Evolutionary conservation across 2,888 invertebrate genomes (phyloP).

Genomic region (Prenolepis imparis): DNA sequence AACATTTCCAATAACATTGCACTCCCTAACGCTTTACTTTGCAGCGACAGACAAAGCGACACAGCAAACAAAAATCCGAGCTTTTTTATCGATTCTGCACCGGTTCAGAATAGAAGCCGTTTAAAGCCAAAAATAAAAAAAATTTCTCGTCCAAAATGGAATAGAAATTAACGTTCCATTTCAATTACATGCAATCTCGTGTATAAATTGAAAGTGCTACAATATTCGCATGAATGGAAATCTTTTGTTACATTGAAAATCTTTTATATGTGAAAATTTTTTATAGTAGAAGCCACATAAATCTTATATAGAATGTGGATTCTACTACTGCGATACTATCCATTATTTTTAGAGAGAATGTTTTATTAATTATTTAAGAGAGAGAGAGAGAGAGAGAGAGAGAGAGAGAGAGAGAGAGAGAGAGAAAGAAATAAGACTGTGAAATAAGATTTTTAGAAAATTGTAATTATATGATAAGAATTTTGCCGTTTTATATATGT

Average conservation of each 20-base stretch:
- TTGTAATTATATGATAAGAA: neutral
- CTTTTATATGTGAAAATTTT: neutral
- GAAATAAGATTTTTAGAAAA: neutral
- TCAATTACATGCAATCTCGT: slow-evolving; percentile 38
- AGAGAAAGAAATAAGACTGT: neutral
- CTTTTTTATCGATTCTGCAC: slow-evolving; percentile 25
- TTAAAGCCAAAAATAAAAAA: slow-evolving; percentile 20
- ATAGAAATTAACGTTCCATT: slow-evolving; percentile 41
- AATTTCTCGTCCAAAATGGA: slow-evolving; percentile 13
- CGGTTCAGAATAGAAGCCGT: slow-evolving; percentile 32
- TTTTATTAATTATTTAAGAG: neutral
- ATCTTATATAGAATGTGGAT: neutral
- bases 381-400: neutral
- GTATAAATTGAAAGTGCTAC: slow-evolving; percentile 35
- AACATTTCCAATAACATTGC: neutral
- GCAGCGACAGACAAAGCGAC: neutral
- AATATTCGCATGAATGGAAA: slow-evolving; percentile 11
- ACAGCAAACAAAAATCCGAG: slow-evolving; percentile 15
- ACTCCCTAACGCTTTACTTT: neutral
- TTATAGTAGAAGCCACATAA: no score
- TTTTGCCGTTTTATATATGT: neutral
- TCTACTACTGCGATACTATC: neutral
- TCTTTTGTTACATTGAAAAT: slow-evolving; percentile 3
- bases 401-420: neutral
- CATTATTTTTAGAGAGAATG: neutral